Conservation (phyloP, 2,113 vertebrate species). For the Halichoeres trimaculatus region DNA sequence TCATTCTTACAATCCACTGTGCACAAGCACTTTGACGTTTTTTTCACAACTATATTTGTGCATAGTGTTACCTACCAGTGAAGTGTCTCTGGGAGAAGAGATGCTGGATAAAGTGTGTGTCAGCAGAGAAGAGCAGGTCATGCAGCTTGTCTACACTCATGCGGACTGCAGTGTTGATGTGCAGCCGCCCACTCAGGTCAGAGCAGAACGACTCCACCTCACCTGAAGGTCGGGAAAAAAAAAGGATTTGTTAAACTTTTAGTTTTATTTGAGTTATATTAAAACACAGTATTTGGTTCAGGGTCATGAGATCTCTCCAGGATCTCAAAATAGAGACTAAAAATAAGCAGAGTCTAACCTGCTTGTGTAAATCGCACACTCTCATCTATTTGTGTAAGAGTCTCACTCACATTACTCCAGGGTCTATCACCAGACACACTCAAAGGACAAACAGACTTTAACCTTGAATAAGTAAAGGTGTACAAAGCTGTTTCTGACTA, state of each 20-base stretch:
- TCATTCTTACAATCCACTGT: not conserved
- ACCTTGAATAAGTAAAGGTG: not conserved
- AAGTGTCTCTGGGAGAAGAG: constrained; percentile 90
- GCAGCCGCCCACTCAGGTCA: constrained; percentile 85
- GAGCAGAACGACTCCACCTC: constrained; percentile 88
- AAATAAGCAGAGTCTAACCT: not conserved
- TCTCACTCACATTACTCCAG: not conserved
- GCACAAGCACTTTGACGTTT: not conserved
- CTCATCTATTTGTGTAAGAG: not conserved
- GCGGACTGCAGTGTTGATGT: constrained; percentile 86
- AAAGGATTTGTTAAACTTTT: not conserved
- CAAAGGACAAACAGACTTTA: not conserved
- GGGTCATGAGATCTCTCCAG: not conserved
- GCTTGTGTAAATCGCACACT: not conserved
- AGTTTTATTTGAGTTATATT: not conserved
- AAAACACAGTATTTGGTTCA: not conserved
- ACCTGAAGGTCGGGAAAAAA: constrained; percentile 59
- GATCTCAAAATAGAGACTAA: not conserved
- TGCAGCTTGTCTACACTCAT: constrained; percentile 89
- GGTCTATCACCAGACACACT: not conserved
- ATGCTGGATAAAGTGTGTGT: constrained; percentile 88
- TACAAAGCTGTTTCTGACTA: no score
- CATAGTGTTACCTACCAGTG: constrained; percentile 79
- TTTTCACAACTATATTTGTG: not conserved
- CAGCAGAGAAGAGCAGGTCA: constrained; percentile 89